These are phyloP conservation scores for western clawed frog (Xenopus tropicalis) DNA, from an alignment of 2,113 vertebrate species.

Conservation along the genomic window UCB_Xtro_10.0 CM004444.2:100030501-100031000, in stretches of 20 bases:
- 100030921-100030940: conserved; percentile 34
- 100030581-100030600: too few species aligned
- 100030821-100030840: conserved; percentile 32
- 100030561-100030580: too few species aligned
- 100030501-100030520: too few species aligned
- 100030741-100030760: conserved; percentile 28
- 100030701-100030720: conserved; percentile 4
- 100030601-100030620: too few species aligned
- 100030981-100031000: conserved; percentile 20
- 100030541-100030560: too few species aligned
- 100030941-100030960: conserved; percentile 35
- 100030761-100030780: conserved; percentile 21
- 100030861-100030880: conserved; percentile 39
- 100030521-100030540: too few species aligned
- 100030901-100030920: conserved; percentile 28
- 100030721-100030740: conserved; percentile 16
- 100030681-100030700: background rate
- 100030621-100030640: too few species aligned
- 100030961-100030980: conserved; percentile 20
- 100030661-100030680: background rate
- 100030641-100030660: background rate
- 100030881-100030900: conserved; percentile 25
- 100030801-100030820: conserved; percentile 8
- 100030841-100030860: conserved; percentile 34
- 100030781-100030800: conserved; percentile 13